Evolutionary conservation across 2,797 vertebrate species (phyloP).

Genomic region (Rhinatrema bivittatum): DNA sequence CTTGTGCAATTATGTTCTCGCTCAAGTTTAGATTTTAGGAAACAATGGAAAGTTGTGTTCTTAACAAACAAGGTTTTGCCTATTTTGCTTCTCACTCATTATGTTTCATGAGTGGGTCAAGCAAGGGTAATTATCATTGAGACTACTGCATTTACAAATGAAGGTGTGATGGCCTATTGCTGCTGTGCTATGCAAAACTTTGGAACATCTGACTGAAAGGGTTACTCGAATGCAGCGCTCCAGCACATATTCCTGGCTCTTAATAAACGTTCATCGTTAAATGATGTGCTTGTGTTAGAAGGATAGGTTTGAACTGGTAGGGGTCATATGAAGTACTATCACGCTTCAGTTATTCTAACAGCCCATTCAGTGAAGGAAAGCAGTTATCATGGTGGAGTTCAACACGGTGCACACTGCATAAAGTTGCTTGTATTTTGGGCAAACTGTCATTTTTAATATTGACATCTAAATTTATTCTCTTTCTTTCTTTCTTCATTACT

Average conservation of each 20-base stretch:
- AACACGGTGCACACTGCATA: constrained; percentile 2
- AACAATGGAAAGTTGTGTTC: too few species aligned
- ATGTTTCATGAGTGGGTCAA: too few species aligned
- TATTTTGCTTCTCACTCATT: too few species aligned
- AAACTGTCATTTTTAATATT: too few species aligned
- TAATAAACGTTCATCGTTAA: constrained; percentile 17
- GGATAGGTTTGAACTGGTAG: background rate
- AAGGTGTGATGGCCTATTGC: constrained; percentile 17
- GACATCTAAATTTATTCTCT: too few species aligned
- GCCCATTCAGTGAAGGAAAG: constrained; percentile 20
- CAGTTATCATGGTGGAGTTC: constrained; percentile 3
- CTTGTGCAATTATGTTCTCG: too few species aligned
- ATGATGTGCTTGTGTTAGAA: constrained; percentile 6
- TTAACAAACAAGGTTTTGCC: too few species aligned
- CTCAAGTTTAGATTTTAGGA: too few species aligned
- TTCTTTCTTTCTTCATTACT: too few species aligned
- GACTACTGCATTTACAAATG: constrained; percentile 21
- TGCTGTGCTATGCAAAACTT: constrained; percentile 15
- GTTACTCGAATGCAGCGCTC: constrained; percentile 4
- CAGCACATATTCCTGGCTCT: constrained; percentile 4
- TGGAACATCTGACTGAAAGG: constrained; percentile 2
- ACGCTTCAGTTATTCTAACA: constrained; percentile 22
- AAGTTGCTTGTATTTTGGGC: constrained; percentile 14
- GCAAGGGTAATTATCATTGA: constrained; percentile 18
- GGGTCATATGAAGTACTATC: background rate